These are phyloP conservation scores for Cryptocephalus moraei DNA, from an alignment of 2,888 invertebrate genomes.

Conservation along the genomic window DNA sequence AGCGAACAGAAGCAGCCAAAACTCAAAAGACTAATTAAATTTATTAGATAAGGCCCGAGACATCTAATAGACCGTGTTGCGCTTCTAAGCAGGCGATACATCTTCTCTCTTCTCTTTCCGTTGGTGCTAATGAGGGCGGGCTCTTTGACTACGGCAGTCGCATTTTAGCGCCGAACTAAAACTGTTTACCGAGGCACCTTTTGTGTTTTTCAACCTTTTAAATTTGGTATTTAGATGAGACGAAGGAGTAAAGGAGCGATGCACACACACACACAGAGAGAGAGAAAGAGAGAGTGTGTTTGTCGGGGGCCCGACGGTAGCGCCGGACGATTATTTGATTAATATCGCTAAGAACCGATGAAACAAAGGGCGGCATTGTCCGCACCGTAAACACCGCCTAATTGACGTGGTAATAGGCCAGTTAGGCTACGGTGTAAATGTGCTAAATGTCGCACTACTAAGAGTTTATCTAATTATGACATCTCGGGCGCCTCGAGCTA, in stretches of 20 bases:
- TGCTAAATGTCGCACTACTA: too few species aligned
- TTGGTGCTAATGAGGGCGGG: conserved; percentile 23
- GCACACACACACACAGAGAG: too few species aligned
- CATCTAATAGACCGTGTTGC: conserved; percentile 22
- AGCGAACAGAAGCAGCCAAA: conserved; percentile 3
- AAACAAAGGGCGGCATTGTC: neutral
- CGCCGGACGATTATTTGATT: neutral
- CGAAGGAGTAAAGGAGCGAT: too few species aligned
- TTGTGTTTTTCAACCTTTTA: conserved; percentile 3
- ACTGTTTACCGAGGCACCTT: conserved; percentile 4
- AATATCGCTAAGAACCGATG: neutral
- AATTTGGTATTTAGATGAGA: conserved; percentile 1
- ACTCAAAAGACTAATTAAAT: conserved; percentile 23
- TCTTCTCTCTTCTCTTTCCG: conserved; percentile 7
- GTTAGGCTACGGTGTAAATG: too few species aligned
- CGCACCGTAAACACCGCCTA: too few species aligned
- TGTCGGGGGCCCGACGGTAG: neutral
- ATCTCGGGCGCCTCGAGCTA: too few species aligned
- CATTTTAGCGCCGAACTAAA: conserved; percentile 6
- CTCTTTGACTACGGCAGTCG: conserved; percentile 11
- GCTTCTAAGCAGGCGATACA: conserved; percentile 21
- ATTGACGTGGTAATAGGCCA: too few species aligned
- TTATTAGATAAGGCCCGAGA: conserved; percentile 16
- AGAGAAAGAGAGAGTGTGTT: too few species aligned
- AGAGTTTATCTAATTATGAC: too few species aligned